Evolutionary conservation across 2,113 vertebrate species (phyloP), one percentile per base, ranked within the genome.

Genomic region (Ptilorrhoa leucosticta): DNA sequence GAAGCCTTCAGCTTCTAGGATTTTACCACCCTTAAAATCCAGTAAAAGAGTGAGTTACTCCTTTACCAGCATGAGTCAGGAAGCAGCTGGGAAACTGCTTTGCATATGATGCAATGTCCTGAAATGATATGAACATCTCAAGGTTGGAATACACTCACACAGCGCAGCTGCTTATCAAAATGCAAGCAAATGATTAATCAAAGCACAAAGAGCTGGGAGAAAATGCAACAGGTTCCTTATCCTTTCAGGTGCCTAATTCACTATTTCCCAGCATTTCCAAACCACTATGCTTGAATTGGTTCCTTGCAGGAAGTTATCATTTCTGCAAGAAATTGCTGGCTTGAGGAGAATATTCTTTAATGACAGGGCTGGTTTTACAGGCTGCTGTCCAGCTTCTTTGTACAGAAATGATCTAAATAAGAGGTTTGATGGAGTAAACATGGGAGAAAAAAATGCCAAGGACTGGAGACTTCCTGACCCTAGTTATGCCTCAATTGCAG

Each of bases 91-190:
- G 56, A 88, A 89, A 81, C 13, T 65, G 47, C 30, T 86, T 73
- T 53, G 27, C 37, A 31, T 39, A 68, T 61, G 81, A 91, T 86
- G 31, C 37, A 96, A 93, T 68, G 56, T 48, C 70, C 54, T 65
- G 58, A 87, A 94, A 93, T 51, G 75, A 70, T 65, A 65, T 20
- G 53, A 91, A 40, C 31, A 79, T 71, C 44, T 68, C 82, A 54
- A 83, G 82, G 54, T 81, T 87, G 4, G 5, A 69, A 73, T 94
- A 80, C 23, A 65, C 23, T 83, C 58, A 70, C 33, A 60, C 6
- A 64, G 60, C 51, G 56, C 48, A 96, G 54, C 63, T 90, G 79
- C 64, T 94, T 71, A 77, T 88, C 75, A 71, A 89, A 95, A 91
- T 75, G 48, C 47, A 91, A 73, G 44, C 21, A 80, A 79, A 57